phyloP scores from a whole-genome alignment of 2,113 vertebrate species.

The Clarias magur region DNA sequence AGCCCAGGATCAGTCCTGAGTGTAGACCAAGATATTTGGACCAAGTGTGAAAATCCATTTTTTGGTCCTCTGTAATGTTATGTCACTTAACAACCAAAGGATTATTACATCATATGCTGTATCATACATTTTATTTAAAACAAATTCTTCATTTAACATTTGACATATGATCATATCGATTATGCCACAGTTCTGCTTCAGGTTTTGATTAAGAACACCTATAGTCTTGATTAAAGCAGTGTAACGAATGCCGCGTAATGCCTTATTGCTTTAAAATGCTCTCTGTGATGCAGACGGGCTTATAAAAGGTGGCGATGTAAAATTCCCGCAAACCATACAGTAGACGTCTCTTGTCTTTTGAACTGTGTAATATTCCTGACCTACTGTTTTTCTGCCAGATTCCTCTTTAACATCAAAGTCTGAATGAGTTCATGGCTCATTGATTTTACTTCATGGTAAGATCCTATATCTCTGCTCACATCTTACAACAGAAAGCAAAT shows the following conservation, averaged over 20 bases:
- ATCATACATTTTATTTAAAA: background rate
- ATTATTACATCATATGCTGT: background rate
- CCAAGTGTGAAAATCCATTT: background rate
- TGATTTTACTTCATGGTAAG: constrained; percentile 43
- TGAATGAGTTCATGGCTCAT: constrained; percentile 46
- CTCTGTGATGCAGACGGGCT: background rate
- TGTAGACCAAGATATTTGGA: background rate
- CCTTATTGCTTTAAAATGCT: background rate
- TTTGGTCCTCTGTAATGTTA: background rate
- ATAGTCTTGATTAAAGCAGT: background rate
- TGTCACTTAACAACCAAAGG: background rate
- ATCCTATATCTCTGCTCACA: constrained; percentile 36
- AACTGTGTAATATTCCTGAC: constrained; percentile 6
- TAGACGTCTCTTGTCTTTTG: background rate
- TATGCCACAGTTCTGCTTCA: background rate
- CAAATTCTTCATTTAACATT: background rate
- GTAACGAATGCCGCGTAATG: background rate
- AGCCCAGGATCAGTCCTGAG: too few species aligned
- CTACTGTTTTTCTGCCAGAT: constrained; percentile 24
- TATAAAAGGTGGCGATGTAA: background rate
- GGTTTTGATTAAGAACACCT: background rate
- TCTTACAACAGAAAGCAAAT: constrained; percentile 56
- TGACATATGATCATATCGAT: background rate
- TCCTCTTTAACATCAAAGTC: constrained; percentile 44
- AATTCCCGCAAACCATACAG: background rate